Conservation (phyloP, 2,888 invertebrate species). For the Mimumesa dahlbomi region DNA sequence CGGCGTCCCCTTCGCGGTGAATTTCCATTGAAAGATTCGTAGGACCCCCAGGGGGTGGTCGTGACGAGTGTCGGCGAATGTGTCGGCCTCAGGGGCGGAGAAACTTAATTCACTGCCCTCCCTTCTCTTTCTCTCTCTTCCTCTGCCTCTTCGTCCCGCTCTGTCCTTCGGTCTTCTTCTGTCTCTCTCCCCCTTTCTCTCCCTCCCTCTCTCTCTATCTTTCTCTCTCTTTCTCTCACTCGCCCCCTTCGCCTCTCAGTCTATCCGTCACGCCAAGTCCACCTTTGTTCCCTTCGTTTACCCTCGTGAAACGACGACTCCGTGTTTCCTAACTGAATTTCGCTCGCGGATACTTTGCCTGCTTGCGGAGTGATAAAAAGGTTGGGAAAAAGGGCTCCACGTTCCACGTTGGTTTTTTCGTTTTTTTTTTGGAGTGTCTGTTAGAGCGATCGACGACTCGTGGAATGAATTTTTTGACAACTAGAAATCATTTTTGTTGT, state of each 20-base stretch:
- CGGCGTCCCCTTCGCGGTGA: conserved; percentile 52
- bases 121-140: conserved; percentile 37
- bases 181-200: background rate
- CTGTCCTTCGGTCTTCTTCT: conserved; percentile 16
- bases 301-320: conserved; percentile 2
- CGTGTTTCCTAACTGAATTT: background rate
- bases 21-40: conserved; percentile 66
- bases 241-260: background rate
- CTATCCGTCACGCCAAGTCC: background rate
- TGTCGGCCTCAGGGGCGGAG: conserved; percentile 69
- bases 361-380: background rate
- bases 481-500: too few relatives aligned
- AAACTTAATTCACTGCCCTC: conserved; percentile 68
- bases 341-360: background rate
- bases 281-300: conserved; percentile 20
- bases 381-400: too few relatives aligned
- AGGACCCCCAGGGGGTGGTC: conserved; percentile 63
- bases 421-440: too few relatives aligned
- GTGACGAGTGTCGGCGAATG: conserved; percentile 65
- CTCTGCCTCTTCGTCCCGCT: conserved; percentile 26
- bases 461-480: too few relatives aligned
- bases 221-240: conserved; percentile 7
- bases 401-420: too few relatives aligned
- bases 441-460: too few relatives aligned
- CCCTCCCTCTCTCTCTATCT: conserved; percentile 12